phyloP scores from a whole-genome alignment of 1,140 invertebrate genomes.

The Tetragonula clypearis region DNA sequence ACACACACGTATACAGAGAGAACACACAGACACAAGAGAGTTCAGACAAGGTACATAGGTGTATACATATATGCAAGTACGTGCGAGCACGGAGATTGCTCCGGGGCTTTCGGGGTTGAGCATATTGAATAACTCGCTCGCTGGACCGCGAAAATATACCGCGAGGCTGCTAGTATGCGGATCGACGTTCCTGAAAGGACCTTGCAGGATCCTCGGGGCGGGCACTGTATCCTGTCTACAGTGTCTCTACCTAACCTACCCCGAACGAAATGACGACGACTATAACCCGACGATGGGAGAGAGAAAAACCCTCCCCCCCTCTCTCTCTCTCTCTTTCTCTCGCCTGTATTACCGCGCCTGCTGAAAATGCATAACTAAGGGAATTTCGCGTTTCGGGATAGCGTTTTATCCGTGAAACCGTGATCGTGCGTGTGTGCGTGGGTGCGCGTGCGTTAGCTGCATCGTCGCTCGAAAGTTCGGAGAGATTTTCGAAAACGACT shows the following conservation, averaged over 20 bases:
- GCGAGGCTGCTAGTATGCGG: constrained; percentile 68
- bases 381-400: constrained; percentile 55
- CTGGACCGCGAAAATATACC: constrained; percentile 82
- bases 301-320: not conserved
- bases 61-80: constrained; percentile 31
- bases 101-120: constrained; percentile 79
- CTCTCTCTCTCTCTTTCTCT: too few relatives aligned
- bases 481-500: too few relatives aligned
- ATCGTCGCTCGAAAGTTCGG: too few relatives aligned
- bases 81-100: constrained; percentile 76
- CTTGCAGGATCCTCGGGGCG: constrained; percentile 69
- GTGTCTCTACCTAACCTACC: constrained; percentile 59
- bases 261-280: constrained; percentile 42
- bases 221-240: constrained; percentile 65
- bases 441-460: too few relatives aligned
- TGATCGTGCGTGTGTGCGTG: not conserved
- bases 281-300: constrained; percentile 24
- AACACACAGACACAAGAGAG: not conserved
- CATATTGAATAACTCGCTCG: constrained; percentile 83
- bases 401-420: not conserved
- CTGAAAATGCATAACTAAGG: constrained; percentile 57
- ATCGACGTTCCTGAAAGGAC: constrained; percentile 72
- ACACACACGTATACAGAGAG: not conserved
- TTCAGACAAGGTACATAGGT: constrained; percentile 13
- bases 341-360: constrained; percentile 42